Evolutionary conservation across 2,888 invertebrate genomes (phyloP).

Genomic region (Petrophora chlorosata): DNA sequence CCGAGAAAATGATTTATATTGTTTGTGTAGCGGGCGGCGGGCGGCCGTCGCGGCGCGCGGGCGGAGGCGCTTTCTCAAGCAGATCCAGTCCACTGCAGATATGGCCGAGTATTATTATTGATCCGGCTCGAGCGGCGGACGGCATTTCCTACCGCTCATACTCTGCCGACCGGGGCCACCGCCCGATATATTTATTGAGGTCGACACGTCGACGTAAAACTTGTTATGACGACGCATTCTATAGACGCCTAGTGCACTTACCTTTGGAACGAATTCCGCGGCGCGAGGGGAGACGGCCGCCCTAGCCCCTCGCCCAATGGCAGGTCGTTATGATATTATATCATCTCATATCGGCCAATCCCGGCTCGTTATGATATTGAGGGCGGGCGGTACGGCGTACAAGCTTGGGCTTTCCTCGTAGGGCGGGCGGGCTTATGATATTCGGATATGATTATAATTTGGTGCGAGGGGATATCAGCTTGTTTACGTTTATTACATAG

Average conservation of each 20-base stretch:
- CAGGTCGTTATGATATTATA: constrained; percentile 86
- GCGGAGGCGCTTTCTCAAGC: constrained; percentile 74
- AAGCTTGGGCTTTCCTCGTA: constrained; percentile 65
- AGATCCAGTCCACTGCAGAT: constrained; percentile 82
- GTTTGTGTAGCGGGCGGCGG: constrained; percentile 72
- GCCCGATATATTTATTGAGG: constrained; percentile 77
- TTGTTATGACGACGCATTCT: constrained; percentile 65
- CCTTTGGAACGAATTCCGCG: constrained; percentile 52
- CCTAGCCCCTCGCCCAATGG: constrained; percentile 79
- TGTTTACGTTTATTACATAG: constrained; percentile 43
- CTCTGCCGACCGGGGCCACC: constrained; percentile 57
- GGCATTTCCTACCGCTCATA: constrained; percentile 81
- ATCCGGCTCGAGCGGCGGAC: constrained; percentile 73
- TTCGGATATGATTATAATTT: constrained; percentile 78
- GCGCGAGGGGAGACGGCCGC: constrained; percentile 57
- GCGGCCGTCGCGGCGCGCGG: constrained; percentile 41
- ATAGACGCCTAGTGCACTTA: constrained; percentile 59
- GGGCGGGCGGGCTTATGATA: constrained; percentile 81
- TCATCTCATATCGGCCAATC: constrained; percentile 82
- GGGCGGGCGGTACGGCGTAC: constrained; percentile 71
- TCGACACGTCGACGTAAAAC: constrained; percentile 68
- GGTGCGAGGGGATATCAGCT: constrained; percentile 46
- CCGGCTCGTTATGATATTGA: constrained; percentile 82
- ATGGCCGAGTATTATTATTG: constrained; percentile 84
- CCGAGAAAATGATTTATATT: constrained; percentile 81